phyloP scores from a whole-genome alignment of 1,140 invertebrate species.

The Lordiphosa collinella region DNA sequence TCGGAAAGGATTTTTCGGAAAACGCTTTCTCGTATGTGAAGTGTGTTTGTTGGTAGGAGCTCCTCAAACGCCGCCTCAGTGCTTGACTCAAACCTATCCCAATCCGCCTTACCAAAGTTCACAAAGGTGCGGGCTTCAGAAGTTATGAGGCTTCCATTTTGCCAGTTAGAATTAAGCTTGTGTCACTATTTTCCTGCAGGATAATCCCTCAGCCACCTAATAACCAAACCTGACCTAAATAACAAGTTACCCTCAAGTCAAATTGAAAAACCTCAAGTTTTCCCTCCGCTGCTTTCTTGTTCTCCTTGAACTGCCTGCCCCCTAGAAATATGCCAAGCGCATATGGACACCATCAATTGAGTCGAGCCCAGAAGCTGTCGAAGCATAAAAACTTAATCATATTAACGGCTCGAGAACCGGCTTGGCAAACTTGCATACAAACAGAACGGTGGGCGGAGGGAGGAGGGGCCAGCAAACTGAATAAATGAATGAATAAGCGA shows the following conservation, averaged over 20 bases:
- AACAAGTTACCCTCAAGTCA: not conserved
- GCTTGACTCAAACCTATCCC: too few relatives aligned
- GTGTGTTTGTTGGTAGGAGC: too few relatives aligned
- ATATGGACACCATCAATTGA: not conserved
- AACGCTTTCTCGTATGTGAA: too few relatives aligned
- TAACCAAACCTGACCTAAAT: not conserved
- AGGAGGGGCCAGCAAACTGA: not conserved
- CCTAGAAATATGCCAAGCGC: conserved; percentile 1
- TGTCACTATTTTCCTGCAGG: not conserved
- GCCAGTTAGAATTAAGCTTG: too few relatives aligned
- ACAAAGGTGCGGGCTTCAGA: too few relatives aligned
- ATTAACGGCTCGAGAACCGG: conserved; percentile 8
- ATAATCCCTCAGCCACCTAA: not conserved
- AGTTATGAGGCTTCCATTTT: too few relatives aligned
- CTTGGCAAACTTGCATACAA: not conserved
- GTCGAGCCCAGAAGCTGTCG: conserved; percentile 11
- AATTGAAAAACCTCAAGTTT: not conserved
- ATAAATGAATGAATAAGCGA: conserved; percentile 11
- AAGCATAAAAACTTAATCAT: conserved; percentile 20
- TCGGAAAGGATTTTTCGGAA: too few relatives aligned
- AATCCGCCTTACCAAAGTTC: too few relatives aligned
- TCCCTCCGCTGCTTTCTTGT: not conserved
- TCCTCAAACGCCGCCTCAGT: too few relatives aligned
- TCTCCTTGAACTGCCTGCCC: not conserved
- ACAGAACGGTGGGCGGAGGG: not conserved